Conservation (phyloP, 2,888 invertebrate genomes). For the Ectemnius cavifrons region DNA sequence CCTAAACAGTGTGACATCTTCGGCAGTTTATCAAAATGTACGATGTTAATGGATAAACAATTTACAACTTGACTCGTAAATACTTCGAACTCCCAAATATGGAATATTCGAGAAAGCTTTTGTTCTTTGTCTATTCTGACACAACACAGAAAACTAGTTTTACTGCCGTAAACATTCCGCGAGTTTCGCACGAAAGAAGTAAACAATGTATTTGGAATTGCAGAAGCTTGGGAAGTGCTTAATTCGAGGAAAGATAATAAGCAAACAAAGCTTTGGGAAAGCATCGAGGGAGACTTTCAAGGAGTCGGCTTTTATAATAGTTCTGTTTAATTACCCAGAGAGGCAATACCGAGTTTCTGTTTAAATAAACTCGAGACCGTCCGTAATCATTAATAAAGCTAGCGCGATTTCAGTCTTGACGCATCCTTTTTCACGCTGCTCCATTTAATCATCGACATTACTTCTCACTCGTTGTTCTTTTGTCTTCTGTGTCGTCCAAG, state of each 20-base stretch:
- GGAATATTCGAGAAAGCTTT: too few relatives aligned
- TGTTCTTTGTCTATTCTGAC: too few relatives aligned
- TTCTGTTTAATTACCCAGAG: conserved; percentile 30
- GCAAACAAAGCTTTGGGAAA: background rate
- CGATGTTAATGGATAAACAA: too few relatives aligned
- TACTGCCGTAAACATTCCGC: too few relatives aligned
- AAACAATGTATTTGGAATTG: background rate
- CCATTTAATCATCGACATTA: conserved; percentile 43
- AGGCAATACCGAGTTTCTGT: conserved; percentile 3
- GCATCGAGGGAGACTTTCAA: background rate
- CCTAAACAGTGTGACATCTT: too few relatives aligned
- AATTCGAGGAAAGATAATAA: background rate
- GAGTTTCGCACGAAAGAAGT: background rate
- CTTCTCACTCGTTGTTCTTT: conserved; percentile 6
- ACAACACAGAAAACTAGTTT: too few relatives aligned
- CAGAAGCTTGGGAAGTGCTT: background rate
- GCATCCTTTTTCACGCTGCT: background rate
- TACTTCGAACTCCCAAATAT: too few relatives aligned
- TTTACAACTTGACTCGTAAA: too few relatives aligned
- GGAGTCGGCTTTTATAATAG: background rate
- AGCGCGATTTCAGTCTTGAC: conserved; percentile 26
- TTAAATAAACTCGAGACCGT: conserved; percentile 17
- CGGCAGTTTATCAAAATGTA: too few relatives aligned
- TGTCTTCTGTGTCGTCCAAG: conserved; percentile 5
- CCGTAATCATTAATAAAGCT: conserved; percentile 13